Evolutionary conservation across 2,888 invertebrate species (phyloP), one percentile per base, ranked within the genome.

Genomic region (Caenorhabditis japonica): DNA sequence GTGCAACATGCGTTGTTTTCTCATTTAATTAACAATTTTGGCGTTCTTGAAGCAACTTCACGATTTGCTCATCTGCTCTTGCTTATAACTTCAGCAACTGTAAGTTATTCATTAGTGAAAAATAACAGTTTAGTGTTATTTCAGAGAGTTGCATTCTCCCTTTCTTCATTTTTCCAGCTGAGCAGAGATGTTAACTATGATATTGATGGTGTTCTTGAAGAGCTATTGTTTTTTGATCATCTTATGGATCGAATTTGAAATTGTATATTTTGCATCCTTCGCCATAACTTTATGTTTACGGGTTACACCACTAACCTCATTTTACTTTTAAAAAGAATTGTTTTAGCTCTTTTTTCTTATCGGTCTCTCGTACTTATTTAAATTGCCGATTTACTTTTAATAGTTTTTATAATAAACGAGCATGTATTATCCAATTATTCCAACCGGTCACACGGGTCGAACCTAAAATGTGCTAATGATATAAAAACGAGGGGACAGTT

Each of bases 1-100:
- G 85, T 85, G 23, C 85, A 85, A 64, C 80, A 80, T 49, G 84
- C 85, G 2, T 73, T 85, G 12, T 85, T 81, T 71, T 58, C 79
- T 7, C 79, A 84, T 68, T 69, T 85, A 13, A 60, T 75, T 38
- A 58, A 72, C 8, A 58, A 58, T 13, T 56, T 55, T 19, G 62
- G 73, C 15, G 47, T 66, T 5, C 34, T 46, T 4, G 79, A 82
- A 38, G 85, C 85, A 7, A 80, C 82, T 7, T 70, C 77, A 23
- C 64, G 85, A 53, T 84, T 85, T 53, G 84, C 82, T 15, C 76
- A 77, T 23, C 72, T 85, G 19, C 75, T 85, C 19, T 72, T 85
- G 59, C 64, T 85, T 23, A 69, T 84, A 19, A 72, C 84, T 10
- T 79, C 83, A 44, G 77, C 84, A 30, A 81, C 84, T 77, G 85